Evolutionary conservation across 2,113 vertebrate genomes (phyloP).

Genomic region (Collichthys lucidus): DNA sequence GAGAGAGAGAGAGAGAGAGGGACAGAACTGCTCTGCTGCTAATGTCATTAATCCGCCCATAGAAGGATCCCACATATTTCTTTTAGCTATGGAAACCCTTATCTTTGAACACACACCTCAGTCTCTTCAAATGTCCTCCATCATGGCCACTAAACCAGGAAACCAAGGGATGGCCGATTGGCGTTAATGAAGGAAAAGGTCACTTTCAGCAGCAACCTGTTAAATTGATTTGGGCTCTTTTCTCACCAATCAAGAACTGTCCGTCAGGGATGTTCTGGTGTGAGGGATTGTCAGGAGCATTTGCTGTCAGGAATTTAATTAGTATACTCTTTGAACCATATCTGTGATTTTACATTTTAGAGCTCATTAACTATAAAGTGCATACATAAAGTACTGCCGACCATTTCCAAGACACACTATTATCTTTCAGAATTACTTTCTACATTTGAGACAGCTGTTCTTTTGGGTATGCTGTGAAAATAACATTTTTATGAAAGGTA

Average conservation of each 20-base stretch:
- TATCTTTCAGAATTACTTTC: not conserved
- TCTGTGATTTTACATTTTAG: slow-evolving; percentile 7
- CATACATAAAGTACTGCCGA: not conserved
- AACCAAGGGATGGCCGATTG: slow-evolving; percentile 11
- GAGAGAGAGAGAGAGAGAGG: not conserved
- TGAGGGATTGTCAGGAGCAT: not conserved
- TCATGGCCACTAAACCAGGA: slow-evolving; percentile 34
- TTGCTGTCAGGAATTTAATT: not conserved
- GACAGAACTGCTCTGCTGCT: slow-evolving; percentile 6
- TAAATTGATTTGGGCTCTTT: slow-evolving; percentile 62
- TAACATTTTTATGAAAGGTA: not conserved
- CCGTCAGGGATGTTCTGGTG: slow-evolving; percentile 12
- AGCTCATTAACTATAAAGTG: not conserved
- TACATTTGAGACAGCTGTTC: not conserved
- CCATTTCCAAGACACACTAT: not conserved
- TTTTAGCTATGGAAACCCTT: slow-evolving; percentile 47
- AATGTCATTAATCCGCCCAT: slow-evolving; percentile 52
- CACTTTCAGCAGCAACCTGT: slow-evolving; percentile 43
- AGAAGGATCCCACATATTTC: slow-evolving; percentile 44
- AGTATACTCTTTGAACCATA: not conserved
- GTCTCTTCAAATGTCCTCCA: slow-evolving; percentile 40
- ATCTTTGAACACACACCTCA: slow-evolving; percentile 62
- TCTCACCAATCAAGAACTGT: not conserved
- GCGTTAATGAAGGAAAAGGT: slow-evolving; percentile 52
- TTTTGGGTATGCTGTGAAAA: not conserved